phyloP scores from a whole-genome alignment of 64 coral and sea anemone genomes.

The Porites lutea region DNA sequence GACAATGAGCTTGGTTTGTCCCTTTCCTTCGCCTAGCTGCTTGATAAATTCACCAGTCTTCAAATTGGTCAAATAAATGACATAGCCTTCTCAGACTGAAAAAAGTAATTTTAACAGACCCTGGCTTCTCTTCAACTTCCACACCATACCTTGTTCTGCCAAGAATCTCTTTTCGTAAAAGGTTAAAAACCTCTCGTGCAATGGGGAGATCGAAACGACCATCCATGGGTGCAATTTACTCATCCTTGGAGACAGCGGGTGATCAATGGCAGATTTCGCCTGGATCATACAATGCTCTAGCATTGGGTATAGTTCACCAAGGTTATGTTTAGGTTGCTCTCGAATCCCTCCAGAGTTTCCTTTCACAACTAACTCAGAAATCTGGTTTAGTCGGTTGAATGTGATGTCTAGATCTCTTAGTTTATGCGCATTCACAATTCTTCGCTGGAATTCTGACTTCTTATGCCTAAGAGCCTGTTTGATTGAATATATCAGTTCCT shows the following conservation, averaged over 20 bases:
- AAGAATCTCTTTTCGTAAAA: conserved; percentile 50
- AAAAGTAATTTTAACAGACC: conserved; percentile 19
- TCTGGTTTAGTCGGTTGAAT: conserved; percentile 34
- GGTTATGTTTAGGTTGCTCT: conserved; percentile 38
- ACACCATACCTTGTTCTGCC: conserved; percentile 58
- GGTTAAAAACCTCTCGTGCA: conserved; percentile 71
- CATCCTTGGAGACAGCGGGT: conserved; percentile 52
- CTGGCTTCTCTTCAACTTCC: conserved; percentile 46
- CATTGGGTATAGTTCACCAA: conserved; percentile 44
- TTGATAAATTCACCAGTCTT: conserved; percentile 15
- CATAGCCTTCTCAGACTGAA: conserved; percentile 42
- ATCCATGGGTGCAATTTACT: conserved; percentile 72
- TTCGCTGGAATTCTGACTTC: neutral
- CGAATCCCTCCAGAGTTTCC: conserved; percentile 45
- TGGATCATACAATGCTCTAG: conserved; percentile 25
- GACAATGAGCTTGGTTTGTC: conserved; percentile 20
- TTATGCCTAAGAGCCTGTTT: neutral
- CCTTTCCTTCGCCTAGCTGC: conserved; percentile 47
- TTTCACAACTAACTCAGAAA: conserved; percentile 43
- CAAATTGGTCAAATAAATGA: conserved; percentile 8
- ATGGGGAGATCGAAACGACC: conserved; percentile 26
- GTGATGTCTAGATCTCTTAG: conserved; percentile 50
- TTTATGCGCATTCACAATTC: conserved; percentile 24
- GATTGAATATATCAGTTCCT: too few relatives aligned
- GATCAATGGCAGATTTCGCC: conserved; percentile 38